Conservation (phyloP, 2,888 invertebrate genomes). For the Linyphia triangularis region DNA sequence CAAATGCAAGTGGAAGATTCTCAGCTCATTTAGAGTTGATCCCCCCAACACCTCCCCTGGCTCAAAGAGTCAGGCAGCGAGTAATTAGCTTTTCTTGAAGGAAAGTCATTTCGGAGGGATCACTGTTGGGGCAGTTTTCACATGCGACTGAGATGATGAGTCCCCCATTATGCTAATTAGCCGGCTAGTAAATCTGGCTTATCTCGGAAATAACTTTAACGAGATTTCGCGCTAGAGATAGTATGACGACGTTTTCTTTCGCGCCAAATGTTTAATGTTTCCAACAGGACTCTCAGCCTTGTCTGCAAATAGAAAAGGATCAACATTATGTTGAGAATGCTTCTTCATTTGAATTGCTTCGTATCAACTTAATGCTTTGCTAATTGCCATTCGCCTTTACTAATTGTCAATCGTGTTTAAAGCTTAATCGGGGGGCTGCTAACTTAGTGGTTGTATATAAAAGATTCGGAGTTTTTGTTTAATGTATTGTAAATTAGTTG, state of each 20-base stretch:
- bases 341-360: not conserved
- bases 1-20: slow-evolving; percentile 6
- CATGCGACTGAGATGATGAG: slow-evolving; percentile 39
- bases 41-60: not conserved
- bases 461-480: no score
- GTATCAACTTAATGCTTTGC: not conserved
- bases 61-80: slow-evolving; percentile 37
- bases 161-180: slow-evolving; percentile 68
- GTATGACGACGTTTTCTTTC: slow-evolving; percentile 25
- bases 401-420: not conserved
- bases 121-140: slow-evolving; percentile 11
- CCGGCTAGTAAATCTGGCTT: slow-evolving; percentile 50
- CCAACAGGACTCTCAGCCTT: not conserved
- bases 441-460: no score
- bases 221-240: slow-evolving; percentile 47
- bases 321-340: not conserved
- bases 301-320: not conserved
- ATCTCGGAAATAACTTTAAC: slow-evolving; percentile 52
- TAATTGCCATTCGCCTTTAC: not conserved
- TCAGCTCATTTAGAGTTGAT: slow-evolving; percentile 32
- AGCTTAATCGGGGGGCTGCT: no score
- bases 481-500: no score
- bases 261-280: slow-evolving; percentile 1
- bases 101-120: slow-evolving; percentile 46
- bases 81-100: slow-evolving; percentile 72